These are phyloP conservation scores for Nesogale talazaci DNA, from an alignment of 2,113 vertebrate species.

Conservation along the genomic window DNA sequence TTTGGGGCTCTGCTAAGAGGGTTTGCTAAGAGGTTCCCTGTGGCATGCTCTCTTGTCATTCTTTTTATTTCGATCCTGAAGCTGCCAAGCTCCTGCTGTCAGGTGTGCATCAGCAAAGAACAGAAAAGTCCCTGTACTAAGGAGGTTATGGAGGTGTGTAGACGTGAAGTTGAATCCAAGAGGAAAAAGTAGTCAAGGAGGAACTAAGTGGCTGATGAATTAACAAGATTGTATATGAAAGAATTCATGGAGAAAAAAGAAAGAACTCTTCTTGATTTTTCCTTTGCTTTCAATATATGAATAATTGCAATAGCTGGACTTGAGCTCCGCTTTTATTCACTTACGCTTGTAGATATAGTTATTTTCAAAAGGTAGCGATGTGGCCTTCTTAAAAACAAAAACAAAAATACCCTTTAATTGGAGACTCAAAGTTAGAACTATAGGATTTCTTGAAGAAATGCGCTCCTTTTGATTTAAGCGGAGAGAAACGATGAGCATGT, in stretches of 20 bases:
- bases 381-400: slow-evolving; percentile 16
- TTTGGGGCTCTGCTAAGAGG: not conserved
- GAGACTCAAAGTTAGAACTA: slow-evolving; percentile 4
- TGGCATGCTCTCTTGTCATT: not conserved
- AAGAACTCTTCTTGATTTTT: not conserved
- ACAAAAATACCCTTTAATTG: not conserved
- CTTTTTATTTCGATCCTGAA: slow-evolving; percentile 25
- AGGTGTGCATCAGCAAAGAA: not conserved
- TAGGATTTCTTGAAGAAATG: not conserved
- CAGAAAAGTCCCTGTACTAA: not conserved
- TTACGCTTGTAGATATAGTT: slow-evolving; percentile 8
- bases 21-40: not conserved
- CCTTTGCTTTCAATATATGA: not conserved
- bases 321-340: not conserved
- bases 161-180: too few species aligned
- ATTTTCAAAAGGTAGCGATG: not conserved
- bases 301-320: not conserved
- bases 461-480: slow-evolving; percentile 18
- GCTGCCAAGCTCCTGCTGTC: not conserved
- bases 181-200: not conserved
- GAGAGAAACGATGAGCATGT: not conserved
- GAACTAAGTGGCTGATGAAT: not conserved
- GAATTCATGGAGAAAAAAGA: not conserved
- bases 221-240: not conserved
- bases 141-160: not conserved